Evolutionary conservation across 1,140 invertebrate species (phyloP).

Genomic region (Anastrepha ludens): DNA sequence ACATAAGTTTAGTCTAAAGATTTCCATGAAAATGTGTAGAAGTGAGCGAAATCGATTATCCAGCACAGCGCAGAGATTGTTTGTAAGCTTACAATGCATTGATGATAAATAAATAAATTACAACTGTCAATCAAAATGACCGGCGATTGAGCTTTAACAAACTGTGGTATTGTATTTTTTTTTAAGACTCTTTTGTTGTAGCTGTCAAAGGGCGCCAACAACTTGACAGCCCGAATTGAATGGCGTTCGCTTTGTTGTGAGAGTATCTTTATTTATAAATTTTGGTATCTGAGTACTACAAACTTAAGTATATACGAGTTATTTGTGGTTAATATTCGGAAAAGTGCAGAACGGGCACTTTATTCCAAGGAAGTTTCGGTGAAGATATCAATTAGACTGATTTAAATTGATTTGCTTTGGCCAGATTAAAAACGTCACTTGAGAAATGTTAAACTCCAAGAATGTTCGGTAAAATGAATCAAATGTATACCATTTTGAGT

Average conservation of each 20-base stretch:
- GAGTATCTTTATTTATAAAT: not conserved
- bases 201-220: not conserved
- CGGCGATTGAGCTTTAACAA: constrained; percentile 1
- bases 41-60: not conserved
- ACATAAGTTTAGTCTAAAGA: too few relatives aligned
- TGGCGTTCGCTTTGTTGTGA: not conserved
- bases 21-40: not conserved
- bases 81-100: not conserved
- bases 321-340: too few relatives aligned
- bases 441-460: too few relatives aligned
- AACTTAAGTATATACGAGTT: too few relatives aligned
- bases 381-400: too few relatives aligned
- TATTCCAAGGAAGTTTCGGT: too few relatives aligned
- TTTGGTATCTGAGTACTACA: too few relatives aligned
- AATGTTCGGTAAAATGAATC: too few relatives aligned
- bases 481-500: too few relatives aligned
- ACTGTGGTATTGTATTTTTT: not conserved
- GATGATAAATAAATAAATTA: constrained; percentile 30
- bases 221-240: not conserved
- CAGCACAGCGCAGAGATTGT: not conserved
- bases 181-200: constrained; percentile 12
- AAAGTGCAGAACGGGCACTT: too few relatives aligned
- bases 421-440: too few relatives aligned
- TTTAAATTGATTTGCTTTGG: too few relatives aligned
- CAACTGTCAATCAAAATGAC: constrained; percentile 26